These are phyloP conservation scores for Monochamus saltuarius DNA, from an alignment of 1,140 invertebrate genomes.

Conservation along the genomic window DNA sequence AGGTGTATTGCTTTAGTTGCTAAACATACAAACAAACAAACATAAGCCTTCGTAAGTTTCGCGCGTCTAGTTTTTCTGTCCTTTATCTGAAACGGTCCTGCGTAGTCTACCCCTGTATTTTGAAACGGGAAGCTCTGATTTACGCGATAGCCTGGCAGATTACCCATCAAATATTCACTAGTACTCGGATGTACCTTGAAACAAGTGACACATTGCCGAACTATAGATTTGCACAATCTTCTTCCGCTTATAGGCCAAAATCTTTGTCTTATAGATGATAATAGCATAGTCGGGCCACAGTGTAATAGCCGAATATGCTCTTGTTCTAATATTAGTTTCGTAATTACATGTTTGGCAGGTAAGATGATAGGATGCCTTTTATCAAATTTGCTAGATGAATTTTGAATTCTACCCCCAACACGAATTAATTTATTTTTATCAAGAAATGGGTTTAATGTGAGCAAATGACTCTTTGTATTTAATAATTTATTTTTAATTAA, in stretches of 20 bases:
- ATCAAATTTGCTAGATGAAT: slow-evolving; percentile 22
- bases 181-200: slow-evolving; percentile 1
- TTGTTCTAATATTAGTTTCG: slow-evolving; percentile 23
- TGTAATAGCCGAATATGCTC: slow-evolving; percentile 27
- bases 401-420: slow-evolving; percentile 40
- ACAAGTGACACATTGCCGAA: slow-evolving; percentile 25
- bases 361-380: slow-evolving; percentile 32
- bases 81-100: too few species aligned
- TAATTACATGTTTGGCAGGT: slow-evolving; percentile 24
- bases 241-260: slow-evolving; percentile 27
- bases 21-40: too few species aligned
- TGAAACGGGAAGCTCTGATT: slow-evolving; percentile 31
- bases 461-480: slow-evolving; percentile 15
- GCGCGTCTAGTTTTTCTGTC: too few species aligned
- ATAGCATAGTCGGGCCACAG: slow-evolving; percentile 4
- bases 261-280: slow-evolving; percentile 16
- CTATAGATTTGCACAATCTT: slow-evolving; percentile 20
- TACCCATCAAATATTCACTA: slow-evolving; percentile 26
- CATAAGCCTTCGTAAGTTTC: too few species aligned
- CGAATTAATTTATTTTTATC: slow-evolving; percentile 34
- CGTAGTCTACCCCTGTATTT: too few species aligned
- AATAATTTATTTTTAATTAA: slow-evolving; percentile 15
- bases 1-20: slow-evolving; percentile 28
- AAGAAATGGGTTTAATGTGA: slow-evolving; percentile 31
- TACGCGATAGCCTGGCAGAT: slow-evolving; percentile 5